Evolutionary conservation across 2,888 invertebrate species (phyloP), one percentile per base, ranked within the genome.

Genomic region (Choreutis nemorana): DNA sequence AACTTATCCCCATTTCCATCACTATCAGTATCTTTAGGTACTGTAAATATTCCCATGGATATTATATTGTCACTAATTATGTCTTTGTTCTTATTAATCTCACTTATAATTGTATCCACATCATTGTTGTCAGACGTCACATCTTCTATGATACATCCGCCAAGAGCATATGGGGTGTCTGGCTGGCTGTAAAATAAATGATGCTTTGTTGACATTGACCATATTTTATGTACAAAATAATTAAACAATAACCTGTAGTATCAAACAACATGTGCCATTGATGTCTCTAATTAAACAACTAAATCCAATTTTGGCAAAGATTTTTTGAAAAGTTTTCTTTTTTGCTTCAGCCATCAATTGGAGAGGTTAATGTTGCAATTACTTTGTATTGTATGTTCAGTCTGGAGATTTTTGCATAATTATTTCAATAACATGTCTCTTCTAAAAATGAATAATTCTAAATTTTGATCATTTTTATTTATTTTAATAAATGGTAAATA

Each of bases 141-240:
- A 33, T 71, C 78, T 34, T 77, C 72, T 8, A 78, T 60, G 9
- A 73, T 59, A 42, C 79, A 79, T 5, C 80, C 80, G 10, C 72
- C 80, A 22, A 79, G 46, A 3, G 79, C 79, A 45, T 64, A 77
- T 2, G 79, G 75, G 11, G 54, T 45, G 32, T 68, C 53, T 14
- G 67, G 64, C 46, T 80, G 79, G 2, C 79, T 79, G 50, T 25
- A 72, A 71, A 12, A 24, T 28, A 31, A 35, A 6, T 11, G n/a
- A n/a, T n/a, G n/a, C n/a, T n/a, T n/a, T n/a, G n/a, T n/a, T n/a
- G n/a, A n/a, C n/a, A n/a, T n/a, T n/a, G 18, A 23, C 8, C 26
- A 26, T 14, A 13, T 7, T 26, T 13, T n/a, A 10, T 12, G n/a
- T 25, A 4, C n/a, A n/a, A n/a, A n/a, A n/a, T n/a, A n/a, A n/a